Conservation (phyloP, 2,113 vertebrate species). For the Odocoileus hemionus region DNA sequence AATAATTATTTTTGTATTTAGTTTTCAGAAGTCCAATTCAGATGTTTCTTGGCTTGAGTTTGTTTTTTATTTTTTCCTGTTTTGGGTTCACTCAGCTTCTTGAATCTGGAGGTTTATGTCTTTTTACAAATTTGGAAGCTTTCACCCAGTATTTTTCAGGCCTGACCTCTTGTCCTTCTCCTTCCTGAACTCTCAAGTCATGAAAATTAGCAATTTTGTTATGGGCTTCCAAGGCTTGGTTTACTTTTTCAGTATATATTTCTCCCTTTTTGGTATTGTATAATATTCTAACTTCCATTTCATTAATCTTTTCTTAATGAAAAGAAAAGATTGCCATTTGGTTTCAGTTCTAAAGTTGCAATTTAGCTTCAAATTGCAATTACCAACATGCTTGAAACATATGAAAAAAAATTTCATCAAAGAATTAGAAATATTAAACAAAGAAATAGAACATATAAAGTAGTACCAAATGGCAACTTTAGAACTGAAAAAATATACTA, state of each 20-base stretch:
- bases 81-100: neutral
- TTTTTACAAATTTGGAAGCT: neutral
- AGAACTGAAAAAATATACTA: neutral
- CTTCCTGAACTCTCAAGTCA: neutral
- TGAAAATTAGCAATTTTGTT: neutral
- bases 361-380: no score
- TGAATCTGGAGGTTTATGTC: neutral
- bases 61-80: neutral
- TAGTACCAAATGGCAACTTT: neutral
- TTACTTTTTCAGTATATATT: neutral
- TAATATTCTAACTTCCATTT: neutral
- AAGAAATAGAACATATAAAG: no score
- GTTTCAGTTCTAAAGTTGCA: no score
- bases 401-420: no score
- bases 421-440: no score
- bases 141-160: neutral
- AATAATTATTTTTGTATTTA: neutral
- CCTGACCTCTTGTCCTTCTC: neutral
- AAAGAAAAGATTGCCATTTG: neutral
- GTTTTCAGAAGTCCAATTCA: neutral
- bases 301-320: neutral
- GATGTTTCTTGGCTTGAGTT: neutral
- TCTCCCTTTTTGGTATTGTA: neutral
- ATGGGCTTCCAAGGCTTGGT: neutral
- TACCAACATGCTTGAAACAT: no score